Base-by-base conservation (phyloP, 2,888 invertebrate species). In the Eristalis tenax region DNA sequence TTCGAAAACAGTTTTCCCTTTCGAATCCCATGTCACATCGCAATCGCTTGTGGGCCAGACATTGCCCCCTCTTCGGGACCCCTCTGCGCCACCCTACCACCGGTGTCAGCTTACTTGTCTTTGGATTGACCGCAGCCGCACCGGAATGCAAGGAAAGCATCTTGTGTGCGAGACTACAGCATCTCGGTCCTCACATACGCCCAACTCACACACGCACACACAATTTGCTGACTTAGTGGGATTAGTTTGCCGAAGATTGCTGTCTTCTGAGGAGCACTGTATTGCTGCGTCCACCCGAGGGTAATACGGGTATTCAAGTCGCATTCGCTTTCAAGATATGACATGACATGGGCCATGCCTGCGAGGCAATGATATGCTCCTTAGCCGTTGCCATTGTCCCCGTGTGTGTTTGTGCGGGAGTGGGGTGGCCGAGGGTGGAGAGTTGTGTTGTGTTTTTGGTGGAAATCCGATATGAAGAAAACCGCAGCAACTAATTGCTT, bases 401-500 rank as follows among this genome's bases (percentile, higher is more conserved):
- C 63, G 75, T n/a, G 57, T 77, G 18, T 18, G 50, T 18, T 68
- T 70, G 13, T 13, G 11, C 15, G 15, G 69, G 69, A 57, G 63
- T 70, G 64, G 61, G 26, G 26, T 3, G 26, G 26, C 26, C 2
- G 26, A 26, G 64, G 70, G 70, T 32, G 18, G 43, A 13, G 26
- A 23, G 26, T 65, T 71, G 8, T 74, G 38, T 38, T 38, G 38
- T 38, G 38, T 38, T 13, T 38, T 38, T 71, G 86, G 69, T 77
- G 76, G 87, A 89, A 89, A 89, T 83, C 87, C 85, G 88, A 89
- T 89, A 89, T 88, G 81, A 78, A 87, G 75, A 82, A 74, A 91
- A 92, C 92, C 92, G 90, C 93, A 92, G 90, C 91, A 91, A 91
- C 92, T 93, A 93, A 93, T 93, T 93, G 93, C 92, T 91, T 93